Percentiles rank a stretch among this genome's conserved stretches.
phyloP scores from a whole-genome alignment of 2,797 vertebrate genomes.

The Eptatretus atami region DNA sequence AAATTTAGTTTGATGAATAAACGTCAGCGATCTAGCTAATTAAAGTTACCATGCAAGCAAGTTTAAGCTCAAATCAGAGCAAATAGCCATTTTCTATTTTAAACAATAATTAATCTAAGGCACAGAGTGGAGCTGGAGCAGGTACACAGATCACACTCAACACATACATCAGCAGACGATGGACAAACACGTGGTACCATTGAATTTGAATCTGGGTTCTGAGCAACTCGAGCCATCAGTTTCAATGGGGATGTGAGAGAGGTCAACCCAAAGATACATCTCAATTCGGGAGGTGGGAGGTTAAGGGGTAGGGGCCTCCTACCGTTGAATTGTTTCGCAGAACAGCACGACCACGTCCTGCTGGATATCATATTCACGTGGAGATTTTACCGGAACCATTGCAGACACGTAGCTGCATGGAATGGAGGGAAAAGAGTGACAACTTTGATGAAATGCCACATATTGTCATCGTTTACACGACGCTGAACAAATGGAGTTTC shows the following conservation, averaged over 20 bases:
- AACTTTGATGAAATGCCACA: no score
- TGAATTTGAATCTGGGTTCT: neutral
- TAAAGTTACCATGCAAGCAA: no score
- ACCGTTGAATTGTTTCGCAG: constrained; percentile 94
- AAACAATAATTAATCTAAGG: no score
- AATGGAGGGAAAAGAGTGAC: neutral
- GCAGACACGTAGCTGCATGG: constrained; percentile 58
- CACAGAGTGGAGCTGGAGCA: no score
- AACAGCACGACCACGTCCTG: constrained; percentile 92
- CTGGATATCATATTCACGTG: constrained; percentile 79
- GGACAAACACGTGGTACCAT: neutral
- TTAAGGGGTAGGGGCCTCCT: constrained; percentile 10
- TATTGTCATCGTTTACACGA: no score
- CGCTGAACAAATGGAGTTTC: no score
- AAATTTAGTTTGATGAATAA: no score
- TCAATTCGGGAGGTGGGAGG: neutral
- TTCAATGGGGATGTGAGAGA: no score
- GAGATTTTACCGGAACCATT: constrained; percentile 96
- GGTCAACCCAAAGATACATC: neutral
- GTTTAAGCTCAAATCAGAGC: neutral
- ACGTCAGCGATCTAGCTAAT: no score
- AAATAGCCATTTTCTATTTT: neutral
- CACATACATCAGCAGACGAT: neutral
- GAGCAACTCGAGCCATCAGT: neutral
- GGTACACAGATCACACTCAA: neutral